Evolutionary conservation across 2,888 invertebrate species (phyloP).

Genomic region (Apamea anceps): DNA sequence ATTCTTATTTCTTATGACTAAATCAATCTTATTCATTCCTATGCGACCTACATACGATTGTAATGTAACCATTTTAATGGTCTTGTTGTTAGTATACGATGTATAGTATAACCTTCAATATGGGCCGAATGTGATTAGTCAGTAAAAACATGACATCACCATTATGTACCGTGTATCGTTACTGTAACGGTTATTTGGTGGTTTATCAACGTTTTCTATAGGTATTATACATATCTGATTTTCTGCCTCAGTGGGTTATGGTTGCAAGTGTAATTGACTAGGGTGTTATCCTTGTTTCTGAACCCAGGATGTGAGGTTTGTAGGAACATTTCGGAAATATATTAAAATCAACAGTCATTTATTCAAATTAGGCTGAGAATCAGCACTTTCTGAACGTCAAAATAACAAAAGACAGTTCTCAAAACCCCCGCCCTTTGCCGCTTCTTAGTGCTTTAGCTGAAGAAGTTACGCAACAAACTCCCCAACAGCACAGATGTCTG

Average conservation of each 20-base stretch:
- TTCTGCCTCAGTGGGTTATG: slow-evolving; percentile 16
- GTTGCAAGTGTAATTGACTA: not conserved
- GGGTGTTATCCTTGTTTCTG: not conserved
- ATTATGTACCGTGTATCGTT: slow-evolving; percentile 57
- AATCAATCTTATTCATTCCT: slow-evolving; percentile 47
- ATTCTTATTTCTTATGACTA: slow-evolving; percentile 21
- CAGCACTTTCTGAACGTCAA: not conserved
- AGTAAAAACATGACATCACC: slow-evolving; percentile 71
- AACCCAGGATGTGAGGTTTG: not conserved
- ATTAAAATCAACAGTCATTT: not conserved
- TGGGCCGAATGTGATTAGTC: slow-evolving; percentile 67
- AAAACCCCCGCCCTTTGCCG: not conserved
- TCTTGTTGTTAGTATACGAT: slow-evolving; percentile 55
- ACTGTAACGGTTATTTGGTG: slow-evolving; percentile 33
- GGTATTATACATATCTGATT: slow-evolving; percentile 15
- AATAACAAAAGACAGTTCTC: not conserved
- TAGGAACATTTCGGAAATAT: not conserved
- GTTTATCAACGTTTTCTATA: slow-evolving; percentile 35
- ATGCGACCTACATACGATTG: slow-evolving; percentile 65
- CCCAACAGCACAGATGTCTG: not conserved
- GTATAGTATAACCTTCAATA: slow-evolving; percentile 59
- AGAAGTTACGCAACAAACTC: not conserved
- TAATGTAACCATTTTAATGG: slow-evolving; percentile 70
- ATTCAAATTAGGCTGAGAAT: not conserved
- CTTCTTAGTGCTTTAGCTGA: not conserved